phyloP scores from a whole-genome alignment of 92 coral and sea anemone species.

The Umimayanthus chanpuru region DNA sequence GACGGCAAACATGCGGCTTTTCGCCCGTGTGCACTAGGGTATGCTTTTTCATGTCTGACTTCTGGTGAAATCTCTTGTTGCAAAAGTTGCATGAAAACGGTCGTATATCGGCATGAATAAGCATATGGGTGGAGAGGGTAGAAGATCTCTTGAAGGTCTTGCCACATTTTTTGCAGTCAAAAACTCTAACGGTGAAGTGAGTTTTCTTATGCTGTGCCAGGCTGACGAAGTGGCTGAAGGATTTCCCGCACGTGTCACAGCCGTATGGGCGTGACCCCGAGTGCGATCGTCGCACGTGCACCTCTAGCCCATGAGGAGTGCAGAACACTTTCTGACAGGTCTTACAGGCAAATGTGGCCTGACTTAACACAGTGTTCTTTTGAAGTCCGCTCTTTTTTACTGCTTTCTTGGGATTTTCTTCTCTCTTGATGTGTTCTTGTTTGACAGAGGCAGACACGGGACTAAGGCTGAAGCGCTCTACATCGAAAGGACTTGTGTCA shows the following conservation, averaged over 20 bases:
- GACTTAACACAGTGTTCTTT: constrained; percentile 9
- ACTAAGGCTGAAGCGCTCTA: not conserved
- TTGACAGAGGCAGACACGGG: not conserved
- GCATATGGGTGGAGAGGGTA: constrained; percentile 94
- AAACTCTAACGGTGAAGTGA: constrained; percentile 75
- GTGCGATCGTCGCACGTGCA: constrained; percentile 91
- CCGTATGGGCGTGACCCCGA: constrained; percentile 84
- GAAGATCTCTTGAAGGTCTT: constrained; percentile 92
- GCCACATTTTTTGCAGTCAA: constrained; percentile 86
- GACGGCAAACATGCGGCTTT: constrained; percentile 88
- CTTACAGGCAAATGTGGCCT: constrained; percentile 75
- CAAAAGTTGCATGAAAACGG: constrained; percentile 94
- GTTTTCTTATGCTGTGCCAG: constrained; percentile 84
- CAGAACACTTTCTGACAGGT: constrained; percentile 91
- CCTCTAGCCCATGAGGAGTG: constrained; percentile 96
- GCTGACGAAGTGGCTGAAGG: constrained; percentile 92
- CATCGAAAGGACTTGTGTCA: not conserved
- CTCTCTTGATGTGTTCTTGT: not conserved
- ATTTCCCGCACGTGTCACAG: constrained; percentile 80
- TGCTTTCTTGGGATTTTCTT: not conserved
- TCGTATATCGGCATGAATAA: constrained; percentile 94
- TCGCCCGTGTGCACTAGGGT: constrained; percentile 93
- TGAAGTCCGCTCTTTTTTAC: not conserved
- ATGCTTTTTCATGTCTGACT: constrained; percentile 98
- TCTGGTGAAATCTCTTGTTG: constrained; percentile 94